Conservation (phyloP, 2,797 vertebrate genomes). For the Poecilia picta region DNA sequence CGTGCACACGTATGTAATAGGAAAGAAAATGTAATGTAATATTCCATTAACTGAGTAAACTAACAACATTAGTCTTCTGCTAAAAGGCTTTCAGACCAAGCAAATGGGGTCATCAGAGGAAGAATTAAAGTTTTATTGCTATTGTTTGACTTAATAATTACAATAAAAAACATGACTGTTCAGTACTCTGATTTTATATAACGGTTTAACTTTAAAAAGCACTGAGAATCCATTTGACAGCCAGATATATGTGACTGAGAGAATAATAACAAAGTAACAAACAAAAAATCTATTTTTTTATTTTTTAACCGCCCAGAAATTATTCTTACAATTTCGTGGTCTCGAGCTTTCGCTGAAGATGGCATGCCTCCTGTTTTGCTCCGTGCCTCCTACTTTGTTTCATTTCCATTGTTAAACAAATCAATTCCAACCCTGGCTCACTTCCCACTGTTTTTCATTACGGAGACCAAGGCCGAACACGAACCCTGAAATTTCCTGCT, state of each 20-base stretch:
- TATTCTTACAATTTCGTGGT: constrained; percentile 75
- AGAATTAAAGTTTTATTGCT: constrained; percentile 47
- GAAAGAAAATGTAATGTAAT: constrained; percentile 72
- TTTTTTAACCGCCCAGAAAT: constrained; percentile 54
- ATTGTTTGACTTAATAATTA: constrained; percentile 58
- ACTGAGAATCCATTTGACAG: constrained; percentile 26
- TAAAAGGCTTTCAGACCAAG: constrained; percentile 55
- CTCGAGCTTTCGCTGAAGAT: constrained; percentile 68
- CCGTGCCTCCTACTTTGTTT: constrained; percentile 76
- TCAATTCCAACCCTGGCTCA: constrained; percentile 78
- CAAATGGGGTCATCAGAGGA: constrained; percentile 59
- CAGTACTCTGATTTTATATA: constrained; percentile 27
- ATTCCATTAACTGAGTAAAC: constrained; percentile 81
- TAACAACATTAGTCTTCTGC: constrained; percentile 65
- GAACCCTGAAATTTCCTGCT: constrained; percentile 78
- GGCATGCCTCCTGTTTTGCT: constrained; percentile 71
- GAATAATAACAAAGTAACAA: constrained; percentile 40
- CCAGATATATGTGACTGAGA: constrained; percentile 14
- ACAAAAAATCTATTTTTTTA: constrained; percentile 37
- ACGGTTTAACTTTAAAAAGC: constrained; percentile 30
- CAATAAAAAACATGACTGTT: constrained; percentile 25
- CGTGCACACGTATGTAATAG: constrained; percentile 42
- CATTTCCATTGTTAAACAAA: constrained; percentile 82
- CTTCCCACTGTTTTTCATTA: constrained; percentile 81
- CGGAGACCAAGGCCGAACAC: constrained; percentile 70